Conservation (phyloP, 2,888 invertebrate species). For the Kryphioiulus occultus region DNA sequence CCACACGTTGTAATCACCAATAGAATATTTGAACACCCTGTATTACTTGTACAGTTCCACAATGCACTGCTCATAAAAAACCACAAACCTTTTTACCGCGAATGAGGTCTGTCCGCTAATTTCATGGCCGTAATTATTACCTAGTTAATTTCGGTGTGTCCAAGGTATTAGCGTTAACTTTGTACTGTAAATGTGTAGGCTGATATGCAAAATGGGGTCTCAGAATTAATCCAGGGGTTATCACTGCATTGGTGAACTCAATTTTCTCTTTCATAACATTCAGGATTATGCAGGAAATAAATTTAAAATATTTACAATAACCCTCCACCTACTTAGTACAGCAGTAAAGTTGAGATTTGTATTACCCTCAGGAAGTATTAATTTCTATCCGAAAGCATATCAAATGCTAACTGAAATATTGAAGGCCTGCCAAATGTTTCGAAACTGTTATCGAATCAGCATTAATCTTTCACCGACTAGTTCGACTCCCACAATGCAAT, state of each 20-base stretch:
- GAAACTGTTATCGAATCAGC: neutral
- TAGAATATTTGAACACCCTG: too few relatives aligned
- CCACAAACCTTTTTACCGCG: too few relatives aligned
- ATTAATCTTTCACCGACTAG: neutral
- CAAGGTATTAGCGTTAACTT: too few relatives aligned
- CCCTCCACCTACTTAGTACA: neutral
- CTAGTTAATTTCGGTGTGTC: too few relatives aligned
- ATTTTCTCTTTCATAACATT: neutral
- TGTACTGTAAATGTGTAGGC: too few relatives aligned
- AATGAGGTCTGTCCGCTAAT: too few relatives aligned
- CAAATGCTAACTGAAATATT: neutral
- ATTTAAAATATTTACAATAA: neutral
- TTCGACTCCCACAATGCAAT: neutral
- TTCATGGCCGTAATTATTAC: too few relatives aligned
- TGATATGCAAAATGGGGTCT: too few relatives aligned
- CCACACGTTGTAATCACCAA: too few relatives aligned
- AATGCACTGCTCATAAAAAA: too few relatives aligned
- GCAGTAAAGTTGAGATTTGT: neutral
- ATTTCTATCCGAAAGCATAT: neutral
- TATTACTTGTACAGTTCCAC: too few relatives aligned
- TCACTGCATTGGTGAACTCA: neutral
- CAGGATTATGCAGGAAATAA: neutral
- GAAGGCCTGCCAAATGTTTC: neutral
- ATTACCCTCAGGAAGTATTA: neutral
- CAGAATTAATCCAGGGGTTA: neutral